Base-by-base conservation (phyloP, 2,113 vertebrate species). In the Eclectus roratus region DNA sequence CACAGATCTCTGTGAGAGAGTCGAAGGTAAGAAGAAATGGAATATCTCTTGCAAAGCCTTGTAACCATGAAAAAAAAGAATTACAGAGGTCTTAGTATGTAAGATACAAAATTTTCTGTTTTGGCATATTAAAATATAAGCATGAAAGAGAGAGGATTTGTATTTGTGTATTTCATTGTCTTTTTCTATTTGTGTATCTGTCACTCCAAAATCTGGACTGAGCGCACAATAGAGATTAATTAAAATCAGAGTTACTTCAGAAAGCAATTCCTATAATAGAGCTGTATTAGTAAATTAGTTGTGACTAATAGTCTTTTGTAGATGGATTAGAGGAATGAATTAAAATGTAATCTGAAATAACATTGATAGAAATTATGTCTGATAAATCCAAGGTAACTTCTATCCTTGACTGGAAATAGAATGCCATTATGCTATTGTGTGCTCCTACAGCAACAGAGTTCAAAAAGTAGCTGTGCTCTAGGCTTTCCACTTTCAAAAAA, bases 301-400 rank as follows among this genome's bases (percentile, higher is more conserved):
- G 88, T 96, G 94, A 96, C 96, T 97, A 97, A 89, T 95, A 96
- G 92, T 93, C 95, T 96, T 96, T 97, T 98, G 83, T 97, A 98
- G 97, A 96, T 97, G 97, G 96, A 97, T 98, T 98, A 97, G 88
- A 94, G 96, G 92, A 98, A 97, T 97, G 91, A 97, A 98, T 97
- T 97, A 97, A 95, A 97, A 92, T 66, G 87, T 97, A 98, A 97
- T 98, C 94, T 97, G 95, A 96, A 97, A 91, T 80, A 96, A 73
- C 72, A 77, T 60, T 93, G 77, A 72, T 94, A 96, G 95, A 95
- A 97, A 82, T 90, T 95, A 91, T 68, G 92, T 87, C 93, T 87
- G 87, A 90, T 96, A 96, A 89, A 55, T 95, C 84, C 55, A 95
- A 93, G 76, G 77, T 97, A 97, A 88, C 94, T 82, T 86, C 93